Base-by-base conservation (phyloP, 2,113 vertebrate genomes). In the Crotalus viridis region DNA sequence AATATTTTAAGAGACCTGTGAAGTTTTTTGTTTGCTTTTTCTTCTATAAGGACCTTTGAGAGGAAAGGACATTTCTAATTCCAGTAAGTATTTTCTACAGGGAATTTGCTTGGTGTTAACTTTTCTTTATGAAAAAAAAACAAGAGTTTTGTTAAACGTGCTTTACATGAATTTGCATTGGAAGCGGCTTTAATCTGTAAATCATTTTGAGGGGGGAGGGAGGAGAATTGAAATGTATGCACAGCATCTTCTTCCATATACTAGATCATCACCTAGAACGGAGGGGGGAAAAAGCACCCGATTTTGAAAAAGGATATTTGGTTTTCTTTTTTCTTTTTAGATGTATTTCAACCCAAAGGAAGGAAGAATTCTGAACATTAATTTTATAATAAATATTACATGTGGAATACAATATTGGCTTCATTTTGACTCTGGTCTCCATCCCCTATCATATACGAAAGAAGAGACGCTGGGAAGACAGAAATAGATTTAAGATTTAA, bases 41-140 rank as follows among this genome's bases (percentile, higher is more conserved):
- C 94, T 93, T 95, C 96, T 96, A 96, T 95, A 96, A 96, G 96
- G 96, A 97, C 98, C 96, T 96, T 96, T 97, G 96, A 97, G 96
- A 96, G 97, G 97, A 95, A 97, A 97, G 91, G 96, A 87, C 95
- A 97, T 97, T 97, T 97, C 94, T 95, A 96, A 95, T 94, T 95
- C 97, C 97, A 97, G 97, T 98, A 98, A 98, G 97, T 98, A 97
- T 96, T 97, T 96, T 95, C 95, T 96, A 94, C 95, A 96, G 97
- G 95, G 96, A 97, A 96, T 95, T 92, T 96, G 95, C 92, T 96
- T 96, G 89, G 91, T 96, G 88, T 97, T 97, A 96, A 96, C 96
- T 97, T 97, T 97, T 90, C 5, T 81, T 85, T 21, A 24, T 51
- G 48, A 7, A 94, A 9, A 28, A 28, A 86, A 28, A 86, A 81